Percentiles rank a stretch among this genome's conserved stretches.
phyloP scores from a whole-genome alignment of 2,113 vertebrate genomes.

The Rhabdomys dilectus region DNA sequence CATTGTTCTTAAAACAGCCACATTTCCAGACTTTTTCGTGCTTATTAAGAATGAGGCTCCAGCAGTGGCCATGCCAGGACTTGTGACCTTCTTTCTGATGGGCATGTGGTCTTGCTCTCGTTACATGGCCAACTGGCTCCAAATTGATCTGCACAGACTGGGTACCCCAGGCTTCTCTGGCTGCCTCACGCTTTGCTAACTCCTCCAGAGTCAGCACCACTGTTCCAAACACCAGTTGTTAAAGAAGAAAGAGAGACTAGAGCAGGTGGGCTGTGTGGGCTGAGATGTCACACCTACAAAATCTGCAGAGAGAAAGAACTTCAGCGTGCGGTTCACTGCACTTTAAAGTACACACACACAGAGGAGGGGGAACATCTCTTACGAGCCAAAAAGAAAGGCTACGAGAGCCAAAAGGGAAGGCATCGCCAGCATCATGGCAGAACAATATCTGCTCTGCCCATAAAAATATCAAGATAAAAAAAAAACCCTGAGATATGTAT shows the following conservation, averaged over 20 bases:
- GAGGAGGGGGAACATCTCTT: neutral
- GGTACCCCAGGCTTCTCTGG: neutral
- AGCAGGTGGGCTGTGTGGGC: conserved; percentile 67
- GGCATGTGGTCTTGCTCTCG: neutral
- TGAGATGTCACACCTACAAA: conserved; percentile 69
- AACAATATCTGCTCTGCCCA: neutral
- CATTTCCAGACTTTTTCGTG: accelerated
- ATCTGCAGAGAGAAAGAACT: conserved; percentile 50
- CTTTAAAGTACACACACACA: conserved; percentile 45
- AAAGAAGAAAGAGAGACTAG: conserved; percentile 6
- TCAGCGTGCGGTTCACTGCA: neutral
- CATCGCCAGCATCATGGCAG: neutral
- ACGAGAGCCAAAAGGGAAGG: neutral
- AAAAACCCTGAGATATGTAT: neutral
- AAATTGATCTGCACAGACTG: neutral
- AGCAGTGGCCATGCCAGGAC: neutral
- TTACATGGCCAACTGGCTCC: neutral
- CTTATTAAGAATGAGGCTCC: neutral
- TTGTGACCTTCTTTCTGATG: neutral
- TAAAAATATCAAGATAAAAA: neutral
- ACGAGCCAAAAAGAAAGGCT: conserved; percentile 50
- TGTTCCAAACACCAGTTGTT: conserved; percentile 59
- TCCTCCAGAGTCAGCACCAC: conserved; percentile 30
- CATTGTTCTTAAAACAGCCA: neutral
- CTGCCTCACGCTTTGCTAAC: conserved; percentile 29